These are phyloP conservation scores for Leptinotarsa juncta DNA, from an alignment of 2,888 invertebrate genomes.

Conservation along the genomic window DNA sequence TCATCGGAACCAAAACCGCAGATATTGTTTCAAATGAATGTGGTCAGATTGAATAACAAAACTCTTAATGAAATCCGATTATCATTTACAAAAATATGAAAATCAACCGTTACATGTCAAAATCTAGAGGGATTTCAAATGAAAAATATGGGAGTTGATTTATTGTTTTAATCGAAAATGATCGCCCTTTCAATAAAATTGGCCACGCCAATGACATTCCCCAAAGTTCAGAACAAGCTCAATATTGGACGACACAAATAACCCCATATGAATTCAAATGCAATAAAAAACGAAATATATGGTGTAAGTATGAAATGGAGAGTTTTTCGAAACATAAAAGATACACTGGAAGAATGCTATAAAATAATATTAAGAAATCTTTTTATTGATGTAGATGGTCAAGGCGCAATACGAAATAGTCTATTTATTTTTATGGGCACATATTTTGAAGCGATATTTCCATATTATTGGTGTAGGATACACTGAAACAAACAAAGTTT, in stretches of 20 bases:
- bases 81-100: no score
- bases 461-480: slow-evolving; percentile 1
- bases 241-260: slow-evolving; percentile 38
- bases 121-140: background rate
- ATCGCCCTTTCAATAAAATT: background rate
- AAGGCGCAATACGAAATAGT: slow-evolving; percentile 49
- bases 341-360: slow-evolving; percentile 49
- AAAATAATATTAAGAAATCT: slow-evolving; percentile 54
- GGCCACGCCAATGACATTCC: background rate
- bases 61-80: no score
- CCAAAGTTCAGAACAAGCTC: slow-evolving; percentile 35
- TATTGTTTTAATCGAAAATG: background rate
- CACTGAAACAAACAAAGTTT: slow-evolving; percentile 10
- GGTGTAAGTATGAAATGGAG: slow-evolving; percentile 43
- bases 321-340: slow-evolving; percentile 44
- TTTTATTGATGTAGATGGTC: slow-evolving; percentile 52
- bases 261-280: slow-evolving; percentile 40
- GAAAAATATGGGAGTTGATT: background rate
- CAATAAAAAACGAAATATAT: slow-evolving; percentile 40
- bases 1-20: no score
- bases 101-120: no score
- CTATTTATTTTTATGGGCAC: slow-evolving; percentile 52
- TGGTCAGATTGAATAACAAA: no score
- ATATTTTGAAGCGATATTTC: slow-evolving; percentile 36
- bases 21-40: no score